Evolutionary conservation across 2,888 invertebrate genomes (phyloP).

Genomic region (Drosophila kambysellisi): DNA sequence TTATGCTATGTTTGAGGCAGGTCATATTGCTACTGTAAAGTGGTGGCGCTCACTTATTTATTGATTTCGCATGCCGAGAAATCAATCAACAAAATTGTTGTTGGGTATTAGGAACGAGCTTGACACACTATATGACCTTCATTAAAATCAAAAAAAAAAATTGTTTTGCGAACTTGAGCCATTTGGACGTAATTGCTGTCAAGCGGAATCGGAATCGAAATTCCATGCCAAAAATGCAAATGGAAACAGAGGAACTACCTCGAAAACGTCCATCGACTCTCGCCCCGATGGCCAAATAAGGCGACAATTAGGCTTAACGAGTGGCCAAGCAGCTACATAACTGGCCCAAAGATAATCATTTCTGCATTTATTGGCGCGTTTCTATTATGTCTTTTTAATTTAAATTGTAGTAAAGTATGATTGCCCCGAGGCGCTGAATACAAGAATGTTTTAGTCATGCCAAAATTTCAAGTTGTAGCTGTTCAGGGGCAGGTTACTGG

Average conservation of each 20-base stretch:
- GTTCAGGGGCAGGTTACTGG: constrained; percentile 18
- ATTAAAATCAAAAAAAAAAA: constrained; percentile 64
- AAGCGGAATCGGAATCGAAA: constrained; percentile 54
- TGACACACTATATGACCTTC: constrained; percentile 62
- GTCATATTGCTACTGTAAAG: constrained; percentile 69
- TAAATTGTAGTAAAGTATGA: constrained; percentile 43
- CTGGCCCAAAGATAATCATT: constrained; percentile 63
- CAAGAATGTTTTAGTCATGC: background rate
- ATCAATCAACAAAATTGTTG: constrained; percentile 72
- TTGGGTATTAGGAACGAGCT: constrained; percentile 46
- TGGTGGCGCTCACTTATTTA: constrained; percentile 46
- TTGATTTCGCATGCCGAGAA: constrained; percentile 64
- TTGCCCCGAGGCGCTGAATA: constrained; percentile 17
- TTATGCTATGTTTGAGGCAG: constrained; percentile 27
- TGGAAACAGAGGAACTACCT: constrained; percentile 65
- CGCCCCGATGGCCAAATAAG: constrained; percentile 56
- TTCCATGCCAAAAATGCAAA: constrained; percentile 62
- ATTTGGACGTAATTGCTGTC: constrained; percentile 75
- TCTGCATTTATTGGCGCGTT: constrained; percentile 55
- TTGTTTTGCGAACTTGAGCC: constrained; percentile 68
- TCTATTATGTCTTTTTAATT: constrained; percentile 42
- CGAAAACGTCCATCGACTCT: constrained; percentile 78
- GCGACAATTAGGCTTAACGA: constrained; percentile 72
- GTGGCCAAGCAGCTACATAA: constrained; percentile 28
- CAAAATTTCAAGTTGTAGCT: constrained; percentile 14